Percentiles rank a stretch among this genome's conserved stretches.
phyloP scores from a whole-genome alignment of 2,113 vertebrate genomes.

The Zeus faber region DNA sequence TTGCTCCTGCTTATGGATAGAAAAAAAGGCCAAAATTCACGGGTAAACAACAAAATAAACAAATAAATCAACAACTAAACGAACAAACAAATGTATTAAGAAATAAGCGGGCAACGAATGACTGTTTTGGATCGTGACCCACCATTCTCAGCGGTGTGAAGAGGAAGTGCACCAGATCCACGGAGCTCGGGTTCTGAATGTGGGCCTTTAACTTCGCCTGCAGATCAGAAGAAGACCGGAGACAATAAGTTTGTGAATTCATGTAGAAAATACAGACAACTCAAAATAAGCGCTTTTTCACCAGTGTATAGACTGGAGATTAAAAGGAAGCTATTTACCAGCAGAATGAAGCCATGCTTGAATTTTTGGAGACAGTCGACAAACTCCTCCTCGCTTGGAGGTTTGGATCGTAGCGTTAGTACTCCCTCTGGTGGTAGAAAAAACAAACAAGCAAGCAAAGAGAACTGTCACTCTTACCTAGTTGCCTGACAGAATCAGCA shows the following conservation, averaged over 20 bases:
- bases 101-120: no score
- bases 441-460: no score
- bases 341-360: constrained; percentile 95
- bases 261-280: neutral
- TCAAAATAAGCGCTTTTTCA: neutral
- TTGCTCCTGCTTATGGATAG: no score
- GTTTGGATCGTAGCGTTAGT: constrained; percentile 89
- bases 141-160: constrained; percentile 93
- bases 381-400: constrained; percentile 87
- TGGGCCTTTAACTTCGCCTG: constrained; percentile 89
- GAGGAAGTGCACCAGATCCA: constrained; percentile 91
- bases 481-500: no score
- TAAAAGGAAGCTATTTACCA: constrained; percentile 85
- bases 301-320: neutral
- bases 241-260: neutral
- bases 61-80: neutral
- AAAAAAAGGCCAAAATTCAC: no score
- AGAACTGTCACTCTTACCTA: no score
- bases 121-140: constrained; percentile 42
- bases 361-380: constrained; percentile 97
- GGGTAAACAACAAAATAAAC: no score
- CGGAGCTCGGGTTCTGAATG: constrained; percentile 93
- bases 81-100: no score
- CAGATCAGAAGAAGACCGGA: constrained; percentile 6
- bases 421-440: constrained; percentile 86